phyloP scores from a whole-genome alignment of 2,113 vertebrate genomes.

The Triplophysa siluroides region DNA sequence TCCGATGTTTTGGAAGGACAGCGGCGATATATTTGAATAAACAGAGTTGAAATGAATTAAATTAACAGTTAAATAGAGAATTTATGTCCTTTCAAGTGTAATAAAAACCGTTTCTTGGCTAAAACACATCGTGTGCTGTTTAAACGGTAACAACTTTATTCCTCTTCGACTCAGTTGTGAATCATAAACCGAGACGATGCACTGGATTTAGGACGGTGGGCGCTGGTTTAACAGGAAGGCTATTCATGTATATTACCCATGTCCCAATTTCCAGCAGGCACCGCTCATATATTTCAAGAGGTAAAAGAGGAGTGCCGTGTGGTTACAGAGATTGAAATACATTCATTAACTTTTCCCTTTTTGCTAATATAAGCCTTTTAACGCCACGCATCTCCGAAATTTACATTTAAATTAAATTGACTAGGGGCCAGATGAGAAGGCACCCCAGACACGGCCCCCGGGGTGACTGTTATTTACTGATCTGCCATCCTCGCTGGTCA shows the following conservation, averaged over 20 bases:
- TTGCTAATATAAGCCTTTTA: constrained; percentile 61
- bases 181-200: constrained; percentile 1
- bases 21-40: too few relatives aligned
- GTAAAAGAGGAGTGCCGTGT: constrained; percentile 43
- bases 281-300: constrained; percentile 45
- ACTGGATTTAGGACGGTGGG: constrained; percentile 26
- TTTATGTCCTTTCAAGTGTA: too few relatives aligned
- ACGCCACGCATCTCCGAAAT: constrained; percentile 49
- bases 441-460: constrained; percentile 34
- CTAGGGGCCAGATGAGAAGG: constrained; percentile 54
- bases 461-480: constrained; percentile 56
- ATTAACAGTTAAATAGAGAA: too few relatives aligned
- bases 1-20: too few relatives aligned
- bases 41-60: too few relatives aligned
- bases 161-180: neutral
- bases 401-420: constrained; percentile 62
- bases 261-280: constrained; percentile 20
- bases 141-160: too few relatives aligned
- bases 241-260: constrained; percentile 27
- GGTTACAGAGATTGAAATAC: constrained; percentile 56
- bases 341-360: constrained; percentile 58
- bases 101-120: too few relatives aligned
- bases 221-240: constrained; percentile 19
- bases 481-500: constrained; percentile 34
- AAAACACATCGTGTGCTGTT: too few relatives aligned